A percentile compares a stretch with the other conserved stretches of the same genome.
phyloP scores from a whole-genome alignment of 2,113 vertebrate species.

The Orientallactaga bullata region DNA sequence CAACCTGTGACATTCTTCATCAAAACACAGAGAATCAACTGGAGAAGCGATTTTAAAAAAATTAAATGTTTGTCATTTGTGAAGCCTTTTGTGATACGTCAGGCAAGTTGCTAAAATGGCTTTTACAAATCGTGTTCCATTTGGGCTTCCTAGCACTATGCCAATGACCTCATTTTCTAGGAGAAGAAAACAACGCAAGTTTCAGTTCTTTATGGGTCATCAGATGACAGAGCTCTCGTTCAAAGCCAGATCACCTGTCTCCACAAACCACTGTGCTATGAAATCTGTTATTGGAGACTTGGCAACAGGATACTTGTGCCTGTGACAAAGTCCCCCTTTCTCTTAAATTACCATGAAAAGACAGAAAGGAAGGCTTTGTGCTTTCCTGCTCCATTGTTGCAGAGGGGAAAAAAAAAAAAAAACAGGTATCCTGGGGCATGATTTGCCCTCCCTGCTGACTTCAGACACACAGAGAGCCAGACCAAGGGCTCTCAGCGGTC shows the following conservation, averaged over 20 bases:
- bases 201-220: background rate
- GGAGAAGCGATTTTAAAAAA: background rate
- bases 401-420: no score
- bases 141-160: background rate
- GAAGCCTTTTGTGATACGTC: background rate
- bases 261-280: background rate
- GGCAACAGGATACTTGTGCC: background rate
- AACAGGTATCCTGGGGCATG: background rate
- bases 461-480: background rate
- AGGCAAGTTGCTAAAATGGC: background rate
- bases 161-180: background rate
- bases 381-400: background rate
- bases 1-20: background rate
- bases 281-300: background rate
- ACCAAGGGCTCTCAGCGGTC: background rate
- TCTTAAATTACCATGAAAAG: background rate
- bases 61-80: background rate
- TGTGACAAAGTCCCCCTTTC: background rate
- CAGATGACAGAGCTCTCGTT: background rate
- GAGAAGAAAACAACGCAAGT: background rate
- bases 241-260: background rate
- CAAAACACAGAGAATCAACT: background rate
- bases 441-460: background rate
- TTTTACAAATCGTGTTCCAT: background rate
- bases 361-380: background rate